Base-by-base conservation (phyloP, 2,113 vertebrate genomes). In the Hepsetus odoe region DNA sequence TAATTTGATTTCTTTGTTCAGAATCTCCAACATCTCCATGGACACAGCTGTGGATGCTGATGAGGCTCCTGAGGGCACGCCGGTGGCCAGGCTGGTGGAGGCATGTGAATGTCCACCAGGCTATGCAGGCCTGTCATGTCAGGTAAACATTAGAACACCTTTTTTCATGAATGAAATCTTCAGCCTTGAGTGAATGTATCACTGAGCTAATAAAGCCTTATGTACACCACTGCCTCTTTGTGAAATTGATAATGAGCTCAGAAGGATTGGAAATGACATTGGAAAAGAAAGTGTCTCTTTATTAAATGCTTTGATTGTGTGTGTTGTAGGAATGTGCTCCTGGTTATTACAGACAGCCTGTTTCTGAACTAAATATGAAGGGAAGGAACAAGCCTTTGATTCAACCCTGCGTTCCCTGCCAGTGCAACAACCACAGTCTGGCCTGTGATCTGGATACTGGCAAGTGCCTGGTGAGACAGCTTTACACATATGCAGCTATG, bases 1-100 rank as follows among this genome's bases (percentile, higher is more conserved):
- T 22, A 65, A 74, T 62, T 2, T 18, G 0, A 33, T 2, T 77
- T n/a, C 53, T 65, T 58, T 8, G 4, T 53, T 14, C 69, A 99
- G 98, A 87, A 97, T 99, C 79, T 91, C 96, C 22, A 95, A 97
- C 80, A 92, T 99, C 72, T 96, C 95, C 4, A 87, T 99, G 94
- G 96, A 97, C 70, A 91, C 90, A 5, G 94, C 95, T 11, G 81
- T 92, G 33, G 91, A 94, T 62, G 89, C 77, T 4, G 91, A 88
- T 1, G 90, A 87, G 4, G 85, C 67, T 64, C 85, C 89, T 22
- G 64, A 81, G 0, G 85, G 62, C 0, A 76, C 74, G 44, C 77
- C 86, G 65, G 26, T 13, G 18, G 95, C 95, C 13, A 87, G 67
- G 44, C 84, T 92, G 30, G 85, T 99, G 2, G 98, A 99, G 88